phyloP scores from a whole-genome alignment of 2,113 vertebrate species.

The Oryzias curvinotus region DNA sequence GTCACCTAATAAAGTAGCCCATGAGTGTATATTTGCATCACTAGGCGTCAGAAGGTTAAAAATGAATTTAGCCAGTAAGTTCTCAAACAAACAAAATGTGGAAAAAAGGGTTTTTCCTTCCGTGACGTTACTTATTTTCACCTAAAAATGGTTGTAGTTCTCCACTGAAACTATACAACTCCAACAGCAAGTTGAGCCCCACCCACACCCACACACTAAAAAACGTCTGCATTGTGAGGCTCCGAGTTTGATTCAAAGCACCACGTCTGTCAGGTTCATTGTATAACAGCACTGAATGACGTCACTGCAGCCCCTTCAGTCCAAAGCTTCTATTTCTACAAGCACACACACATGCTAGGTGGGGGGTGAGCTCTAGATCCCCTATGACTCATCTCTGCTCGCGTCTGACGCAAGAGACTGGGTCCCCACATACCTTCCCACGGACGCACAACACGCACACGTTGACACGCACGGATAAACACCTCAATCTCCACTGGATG shows the following conservation, averaged over 20 bases:
- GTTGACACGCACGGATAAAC: conserved; percentile 6
- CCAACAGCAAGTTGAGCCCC: neutral
- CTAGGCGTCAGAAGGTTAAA: no score
- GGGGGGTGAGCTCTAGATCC: conserved; percentile 46
- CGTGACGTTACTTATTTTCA: no score
- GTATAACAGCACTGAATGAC: conserved; percentile 61
- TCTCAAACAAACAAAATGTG: no score
- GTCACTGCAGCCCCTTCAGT: conserved; percentile 49
- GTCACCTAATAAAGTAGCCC: no score
- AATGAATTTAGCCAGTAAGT: no score
- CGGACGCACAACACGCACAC: conserved; percentile 4
- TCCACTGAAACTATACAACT: conserved; percentile 1
- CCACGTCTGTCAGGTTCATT: conserved; percentile 45
- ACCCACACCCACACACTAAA: conserved; percentile 8
- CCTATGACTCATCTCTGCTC: conserved; percentile 72
- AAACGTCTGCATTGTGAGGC: conserved; percentile 1
- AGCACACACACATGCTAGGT: conserved; percentile 23
- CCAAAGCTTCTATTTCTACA: conserved; percentile 40
- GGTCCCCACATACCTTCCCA: conserved; percentile 12
- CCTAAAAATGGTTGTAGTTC: no score
- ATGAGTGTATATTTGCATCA: no score
- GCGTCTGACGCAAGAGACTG: conserved; percentile 70
- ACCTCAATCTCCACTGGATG: conserved; percentile 27
- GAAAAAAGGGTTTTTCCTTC: neutral
- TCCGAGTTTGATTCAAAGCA: conserved; percentile 31